Conservation (phyloP, 2,888 invertebrate species). For the Agrochola lychnidis region DNA sequence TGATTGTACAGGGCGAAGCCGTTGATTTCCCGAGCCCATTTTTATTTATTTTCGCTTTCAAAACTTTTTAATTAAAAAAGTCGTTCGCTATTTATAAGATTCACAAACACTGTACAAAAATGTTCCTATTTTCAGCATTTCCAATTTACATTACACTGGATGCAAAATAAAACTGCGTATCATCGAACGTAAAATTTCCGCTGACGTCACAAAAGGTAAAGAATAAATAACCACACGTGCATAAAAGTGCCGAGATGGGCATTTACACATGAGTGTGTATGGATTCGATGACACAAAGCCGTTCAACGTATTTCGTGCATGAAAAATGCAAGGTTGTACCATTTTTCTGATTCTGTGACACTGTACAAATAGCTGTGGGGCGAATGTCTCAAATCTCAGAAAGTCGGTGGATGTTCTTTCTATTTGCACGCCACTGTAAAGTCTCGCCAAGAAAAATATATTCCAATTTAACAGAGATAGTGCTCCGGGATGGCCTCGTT, state of each 20-base stretch:
- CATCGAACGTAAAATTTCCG: conserved; percentile 49
- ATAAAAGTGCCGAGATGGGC: conserved; percentile 59
- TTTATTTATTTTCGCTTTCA: conserved; percentile 38
- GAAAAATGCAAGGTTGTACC: conserved; percentile 79
- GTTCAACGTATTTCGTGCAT: conserved; percentile 74
- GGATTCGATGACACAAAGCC: conserved; percentile 75
- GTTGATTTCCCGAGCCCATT: conserved; percentile 30
- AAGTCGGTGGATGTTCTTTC: conserved; percentile 75
- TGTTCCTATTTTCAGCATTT: conserved; percentile 32
- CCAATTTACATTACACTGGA: conserved; percentile 42
- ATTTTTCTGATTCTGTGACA: conserved; percentile 79
- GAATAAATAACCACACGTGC: conserved; percentile 61
- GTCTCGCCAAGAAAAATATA: conserved; percentile 75
- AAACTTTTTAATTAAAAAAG: conserved; percentile 60
- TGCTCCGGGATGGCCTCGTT: conserved; percentile 67
- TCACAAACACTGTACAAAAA: conserved; percentile 36
- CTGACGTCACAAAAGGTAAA: conserved; percentile 51
- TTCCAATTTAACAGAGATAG: conserved; percentile 77
- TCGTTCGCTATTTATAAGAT: conserved; percentile 45
- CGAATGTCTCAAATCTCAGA: conserved; percentile 80
- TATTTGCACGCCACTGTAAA: conserved; percentile 72
- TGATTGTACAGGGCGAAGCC: conserved; percentile 16
- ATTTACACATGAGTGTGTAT: conserved; percentile 72
- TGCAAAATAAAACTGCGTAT: conserved; percentile 48
- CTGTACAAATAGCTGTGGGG: conserved; percentile 82